phyloP scores from a whole-genome alignment of 92 coral and sea anemone genomes.

The Chrysogorgia sp. region DNA sequence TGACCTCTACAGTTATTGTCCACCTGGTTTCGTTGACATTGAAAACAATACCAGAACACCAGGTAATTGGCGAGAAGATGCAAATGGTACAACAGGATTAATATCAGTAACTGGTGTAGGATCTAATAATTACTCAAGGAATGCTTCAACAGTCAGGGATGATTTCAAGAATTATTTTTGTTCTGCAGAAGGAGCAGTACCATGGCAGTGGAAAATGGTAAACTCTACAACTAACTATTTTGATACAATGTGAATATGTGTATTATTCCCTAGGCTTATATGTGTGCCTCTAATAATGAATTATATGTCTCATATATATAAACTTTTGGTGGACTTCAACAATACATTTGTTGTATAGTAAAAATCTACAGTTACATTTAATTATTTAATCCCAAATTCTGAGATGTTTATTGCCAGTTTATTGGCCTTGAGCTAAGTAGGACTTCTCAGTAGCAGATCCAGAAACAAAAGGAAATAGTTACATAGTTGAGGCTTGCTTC shows the following conservation, averaged over 20 bases:
- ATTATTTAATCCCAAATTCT: too few species aligned
- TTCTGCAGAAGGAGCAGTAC: conserved; percentile 14
- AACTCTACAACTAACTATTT: conserved; percentile 2
- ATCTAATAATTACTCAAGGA: conserved; percentile 32
- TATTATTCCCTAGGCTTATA: too few species aligned
- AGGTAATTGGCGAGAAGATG: conserved; percentile 32
- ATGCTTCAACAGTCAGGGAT: conserved; percentile 26
- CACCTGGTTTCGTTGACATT: conserved; percentile 7
- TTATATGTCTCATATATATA: too few species aligned
- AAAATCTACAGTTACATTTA: too few species aligned
- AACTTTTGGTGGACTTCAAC: too few species aligned
- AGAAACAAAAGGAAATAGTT: too few species aligned
- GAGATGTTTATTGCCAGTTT: too few species aligned
- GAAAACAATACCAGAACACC: neutral
- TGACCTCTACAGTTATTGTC: conserved; percentile 1
- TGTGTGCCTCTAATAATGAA: too few species aligned
- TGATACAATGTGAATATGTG: neutral
- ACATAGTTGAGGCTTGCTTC: too few species aligned
- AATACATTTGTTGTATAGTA: too few species aligned
- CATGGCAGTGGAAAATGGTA: conserved; percentile 28
- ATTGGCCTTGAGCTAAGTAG: too few species aligned
- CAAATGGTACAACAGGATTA: conserved; percentile 6
- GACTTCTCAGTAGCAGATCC: too few species aligned
- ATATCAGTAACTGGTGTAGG: conserved; percentile 10
- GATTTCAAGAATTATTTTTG: conserved; percentile 33